Conservation (phyloP, 1,140 invertebrate species). For the Philopotamus ludificatus region DNA sequence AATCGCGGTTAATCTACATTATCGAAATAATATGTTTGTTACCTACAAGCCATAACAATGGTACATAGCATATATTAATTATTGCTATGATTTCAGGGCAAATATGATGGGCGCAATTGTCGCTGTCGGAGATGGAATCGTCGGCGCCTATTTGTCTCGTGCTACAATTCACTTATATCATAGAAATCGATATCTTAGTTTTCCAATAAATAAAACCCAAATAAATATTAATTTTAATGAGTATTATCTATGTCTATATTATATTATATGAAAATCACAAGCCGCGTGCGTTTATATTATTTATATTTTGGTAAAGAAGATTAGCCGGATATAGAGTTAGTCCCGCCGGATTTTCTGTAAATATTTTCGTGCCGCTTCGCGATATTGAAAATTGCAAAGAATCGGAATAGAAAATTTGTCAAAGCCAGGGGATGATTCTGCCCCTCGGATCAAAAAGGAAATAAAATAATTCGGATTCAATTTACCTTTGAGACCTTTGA, state of each 20-base stretch:
- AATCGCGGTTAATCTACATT: too few species aligned
- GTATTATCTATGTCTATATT: not conserved
- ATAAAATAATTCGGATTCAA: constrained; percentile 26
- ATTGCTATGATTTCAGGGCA: too few species aligned
- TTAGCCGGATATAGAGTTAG: not conserved
- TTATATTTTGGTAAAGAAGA: not conserved
- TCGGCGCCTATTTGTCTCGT: too few species aligned
- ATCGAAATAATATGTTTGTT: too few species aligned
- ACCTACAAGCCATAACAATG: too few species aligned
- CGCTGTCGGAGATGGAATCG: too few species aligned
- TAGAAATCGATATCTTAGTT: not conserved
- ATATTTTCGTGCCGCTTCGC: not conserved
- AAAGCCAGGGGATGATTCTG: not conserved
- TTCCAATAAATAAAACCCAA: not conserved
- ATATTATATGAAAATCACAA: not conserved
- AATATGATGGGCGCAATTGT: too few species aligned
- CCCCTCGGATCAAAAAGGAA: constrained; percentile 8
- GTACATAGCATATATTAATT: too few species aligned
- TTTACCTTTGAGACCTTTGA: constrained; percentile 20
- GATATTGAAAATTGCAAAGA: not conserved
- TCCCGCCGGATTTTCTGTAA: not conserved
- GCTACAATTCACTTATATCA: not conserved
- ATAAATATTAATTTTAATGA: not conserved
- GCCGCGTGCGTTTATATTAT: not conserved
- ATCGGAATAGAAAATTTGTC: constrained; percentile 9